Base-by-base conservation (phyloP, 1,140 invertebrate species). In the Archivesica marissinica region DNA sequence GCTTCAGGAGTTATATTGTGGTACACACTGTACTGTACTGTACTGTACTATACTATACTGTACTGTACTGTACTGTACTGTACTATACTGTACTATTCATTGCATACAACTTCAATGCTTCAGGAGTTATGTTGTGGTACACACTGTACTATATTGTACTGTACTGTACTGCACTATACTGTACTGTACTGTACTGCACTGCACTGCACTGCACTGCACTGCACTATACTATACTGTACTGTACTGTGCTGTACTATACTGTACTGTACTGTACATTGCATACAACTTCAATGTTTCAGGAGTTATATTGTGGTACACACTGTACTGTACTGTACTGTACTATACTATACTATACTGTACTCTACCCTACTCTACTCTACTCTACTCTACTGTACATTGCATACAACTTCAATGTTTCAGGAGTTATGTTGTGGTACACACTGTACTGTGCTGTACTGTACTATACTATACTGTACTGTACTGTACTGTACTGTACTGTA, bases 181-280 rank as follows among this genome's bases (percentile, higher is more conserved):
- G 64, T 75, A n/a, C 72, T 85, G 70, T 78, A 38, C 54, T 85
- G 72, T 78, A 47, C 52, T 78, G 28, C 78, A 81, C 52, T 78
- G 56, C 75, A 52, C 52, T 85, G 74, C 74, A 61, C 81, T 79
- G 75, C 44, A 23, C 50, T 76, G 74, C 30, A 54, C 15, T 76
- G 50, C 56, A 28, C 28, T 83, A 59, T 59, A 28, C 66, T 84
- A 74, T 66, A 47, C 50, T 76, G 76, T 81, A 54, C 56, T 80
- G 38, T 76, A 61, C 35, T 87, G 72, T 82, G 39, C 66, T 72
- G 59, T 39, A 56, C 50, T 85, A 35, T 80, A 30, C 41, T 83
- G 81, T 83, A 70, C 66, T 82, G 78, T 82, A 72, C 86, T 68
- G 39, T 84, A 66, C 74, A 56, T 44, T 87, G 80, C 79, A n/a